Evolutionary conservation across 2,888 invertebrate species (phyloP).

Genomic region (Druceiella hillmani): DNA sequence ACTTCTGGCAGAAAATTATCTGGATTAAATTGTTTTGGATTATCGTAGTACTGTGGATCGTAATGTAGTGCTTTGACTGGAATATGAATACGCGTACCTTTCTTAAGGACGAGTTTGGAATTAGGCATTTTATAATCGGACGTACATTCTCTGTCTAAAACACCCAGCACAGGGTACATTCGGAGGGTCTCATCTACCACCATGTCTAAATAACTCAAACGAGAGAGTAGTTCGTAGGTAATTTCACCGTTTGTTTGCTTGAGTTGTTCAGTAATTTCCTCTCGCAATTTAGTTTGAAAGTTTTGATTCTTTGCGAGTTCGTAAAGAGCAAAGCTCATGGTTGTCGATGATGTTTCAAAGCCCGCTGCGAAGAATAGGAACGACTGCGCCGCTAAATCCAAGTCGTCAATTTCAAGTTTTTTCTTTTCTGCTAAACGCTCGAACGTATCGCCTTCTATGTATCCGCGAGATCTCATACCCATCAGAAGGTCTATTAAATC

Average conservation of each 20-base stretch:
- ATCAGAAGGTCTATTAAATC: background rate
- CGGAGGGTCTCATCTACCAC: background rate
- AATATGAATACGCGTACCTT: background rate
- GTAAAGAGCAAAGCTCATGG: background rate
- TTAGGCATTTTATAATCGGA: background rate
- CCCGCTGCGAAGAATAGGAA: conserved; percentile 1
- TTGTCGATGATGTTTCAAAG: background rate
- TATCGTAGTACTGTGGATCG: conserved; percentile 1
- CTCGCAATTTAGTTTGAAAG: background rate
- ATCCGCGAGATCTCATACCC: background rate
- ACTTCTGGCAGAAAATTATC: background rate
- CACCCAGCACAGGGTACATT: background rate
- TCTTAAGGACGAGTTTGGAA: background rate
- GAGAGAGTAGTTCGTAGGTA: background rate
- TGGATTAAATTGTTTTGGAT: background rate
- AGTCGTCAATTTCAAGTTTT: background rate
- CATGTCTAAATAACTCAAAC: background rate
- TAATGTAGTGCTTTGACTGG: conserved; percentile 2
- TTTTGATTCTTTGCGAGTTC: background rate
- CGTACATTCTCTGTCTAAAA: background rate
- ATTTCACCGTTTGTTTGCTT: conserved; percentile 1
- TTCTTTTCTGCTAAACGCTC: no score
- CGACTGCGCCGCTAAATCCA: background rate
- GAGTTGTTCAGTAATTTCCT: background rate
- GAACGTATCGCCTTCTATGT: background rate